Base-by-base conservation (phyloP, 2,113 vertebrate genomes). In the Lamprotornis superbus region DNA sequence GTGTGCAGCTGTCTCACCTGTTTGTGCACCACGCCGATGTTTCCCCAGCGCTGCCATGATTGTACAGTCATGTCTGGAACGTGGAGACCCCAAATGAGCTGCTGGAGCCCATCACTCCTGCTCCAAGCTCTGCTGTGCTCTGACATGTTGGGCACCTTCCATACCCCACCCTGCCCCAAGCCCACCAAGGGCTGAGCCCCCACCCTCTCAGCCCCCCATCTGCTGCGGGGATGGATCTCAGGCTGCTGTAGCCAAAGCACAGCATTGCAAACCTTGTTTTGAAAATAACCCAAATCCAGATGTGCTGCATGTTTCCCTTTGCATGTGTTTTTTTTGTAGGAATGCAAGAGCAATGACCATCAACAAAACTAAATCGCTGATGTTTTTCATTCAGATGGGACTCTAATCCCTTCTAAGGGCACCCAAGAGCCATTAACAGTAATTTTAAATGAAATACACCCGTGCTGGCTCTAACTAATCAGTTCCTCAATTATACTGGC, bases 401-500 rank as follows among this genome's bases (percentile, higher is more conserved):
- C 39, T 86, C 70, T 70, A 87, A 90, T 87, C 52, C 79, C 60
- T 94, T 93, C 63, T 91, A 92, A 96, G 87, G 96, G 91, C 83
- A 92, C 73, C 86, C 17, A 12, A 82, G 77, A 96, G 82, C 92
- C 87, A 95, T 89, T 96, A 91, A 91, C 81, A 91, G 79, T 85
- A 95, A 96, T 88, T 94, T 82, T 64, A 95, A 93, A 77, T 91
- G 65, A 97, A 97, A 95, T 88, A 95, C 65, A 94, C 83, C 69
- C 15, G 1, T 83, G 83, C 76, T 82, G 91, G 93, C 67, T 79
- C 78, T 89, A 87, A 89, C 85, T 94, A 96, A 97, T 96, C 87
- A 96, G 56, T 84, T 83, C 89, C 90, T 96, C 91, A 93, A 86
- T 96, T 96, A 90, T 64, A 69, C 88, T 96, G 96, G 89, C 95